Conservation (phyloP, 2,797 vertebrate genomes). For the Phrynocephalus forsythii region DNA sequence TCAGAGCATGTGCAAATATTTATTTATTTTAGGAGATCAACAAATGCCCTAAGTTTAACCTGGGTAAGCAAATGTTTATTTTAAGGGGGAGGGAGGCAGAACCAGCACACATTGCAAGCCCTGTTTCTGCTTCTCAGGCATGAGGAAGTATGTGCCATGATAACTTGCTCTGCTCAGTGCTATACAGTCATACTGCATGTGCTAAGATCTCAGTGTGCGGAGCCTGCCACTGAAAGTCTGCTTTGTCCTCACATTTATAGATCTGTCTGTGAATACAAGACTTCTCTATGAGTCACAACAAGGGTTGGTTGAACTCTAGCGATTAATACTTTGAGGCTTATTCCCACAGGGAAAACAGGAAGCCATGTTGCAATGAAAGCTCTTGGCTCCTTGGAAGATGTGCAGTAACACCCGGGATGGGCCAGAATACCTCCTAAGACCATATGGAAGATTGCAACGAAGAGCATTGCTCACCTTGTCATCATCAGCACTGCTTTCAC, state of each 20-base stretch:
- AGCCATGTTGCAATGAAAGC: constrained; percentile 58
- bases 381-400: constrained; percentile 58
- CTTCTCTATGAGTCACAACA: constrained; percentile 58
- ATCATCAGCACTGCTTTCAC: constrained; percentile 1
- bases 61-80: constrained; percentile 11
- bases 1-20: neutral
- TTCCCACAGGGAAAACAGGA: constrained; percentile 70
- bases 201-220: constrained; percentile 24
- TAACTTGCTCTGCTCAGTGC: neutral
- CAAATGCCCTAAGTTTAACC: neutral
- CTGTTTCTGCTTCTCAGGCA: constrained; percentile 20
- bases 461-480: constrained; percentile 62
- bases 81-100: neutral
- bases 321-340: constrained; percentile 47
- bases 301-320: constrained; percentile 49
- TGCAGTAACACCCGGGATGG: constrained; percentile 64
- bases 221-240: constrained; percentile 24
- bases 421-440: constrained; percentile 39
- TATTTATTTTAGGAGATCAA: constrained; percentile 8
- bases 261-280: constrained; percentile 55
- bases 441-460: constrained; percentile 58
- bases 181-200: rapidly evolving
- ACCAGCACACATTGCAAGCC: neutral
- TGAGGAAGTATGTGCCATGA: neutral
- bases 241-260: constrained; percentile 27